Evolutionary conservation across 1,140 invertebrate genomes (phyloP).

Genomic region (Sycophaga agraensis): DNA sequence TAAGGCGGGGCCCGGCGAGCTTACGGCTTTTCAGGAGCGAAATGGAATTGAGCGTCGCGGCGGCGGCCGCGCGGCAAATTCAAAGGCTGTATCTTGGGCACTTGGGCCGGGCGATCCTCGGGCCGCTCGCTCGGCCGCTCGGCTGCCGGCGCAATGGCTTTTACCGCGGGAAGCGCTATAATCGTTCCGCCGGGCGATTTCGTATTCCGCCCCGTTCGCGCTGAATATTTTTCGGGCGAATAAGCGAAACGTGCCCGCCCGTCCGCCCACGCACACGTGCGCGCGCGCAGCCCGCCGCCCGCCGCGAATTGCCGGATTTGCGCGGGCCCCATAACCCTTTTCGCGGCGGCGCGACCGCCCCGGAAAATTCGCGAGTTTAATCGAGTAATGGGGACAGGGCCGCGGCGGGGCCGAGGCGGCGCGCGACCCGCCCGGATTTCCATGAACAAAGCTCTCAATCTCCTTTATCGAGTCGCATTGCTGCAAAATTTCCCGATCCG

Average conservation of each 20-base stretch:
- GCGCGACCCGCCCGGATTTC: not conserved
- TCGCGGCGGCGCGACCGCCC: too few species aligned
- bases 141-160: not conserved
- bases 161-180: not conserved
- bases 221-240: slow-evolving; percentile 17
- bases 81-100: too few species aligned
- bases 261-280: not conserved
- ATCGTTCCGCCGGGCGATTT: slow-evolving; percentile 12
- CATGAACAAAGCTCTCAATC: slow-evolving; percentile 16
- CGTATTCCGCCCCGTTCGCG: slow-evolving; percentile 10
- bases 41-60: too few species aligned
- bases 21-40: too few species aligned
- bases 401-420: not conserved
- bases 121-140: not conserved
- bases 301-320: slow-evolving; percentile 11
- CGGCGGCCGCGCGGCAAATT: too few species aligned
- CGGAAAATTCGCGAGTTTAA: too few species aligned
- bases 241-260: slow-evolving; percentile 10
- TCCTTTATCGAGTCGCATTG: slow-evolving; percentile 14
- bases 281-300: not conserved
- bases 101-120: too few species aligned
- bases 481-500: not conserved
- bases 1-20: too few species aligned
- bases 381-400: not conserved
- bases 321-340: not conserved